Evolutionary conservation across 2,888 invertebrate genomes (phyloP).

Genomic region (Microchrysa polita): DNA sequence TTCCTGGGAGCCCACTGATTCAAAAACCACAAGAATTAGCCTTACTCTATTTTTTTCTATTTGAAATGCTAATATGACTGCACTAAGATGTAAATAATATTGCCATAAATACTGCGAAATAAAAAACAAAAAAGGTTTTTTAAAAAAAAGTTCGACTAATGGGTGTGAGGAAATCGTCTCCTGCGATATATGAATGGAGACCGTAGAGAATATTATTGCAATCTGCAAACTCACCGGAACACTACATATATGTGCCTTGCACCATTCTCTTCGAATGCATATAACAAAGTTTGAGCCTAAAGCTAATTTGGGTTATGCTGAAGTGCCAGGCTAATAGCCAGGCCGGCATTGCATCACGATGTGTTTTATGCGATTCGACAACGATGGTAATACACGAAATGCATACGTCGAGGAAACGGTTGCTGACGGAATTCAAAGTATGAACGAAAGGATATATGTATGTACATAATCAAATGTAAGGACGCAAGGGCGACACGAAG

Average conservation of each 20-base stretch:
- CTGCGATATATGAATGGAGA: neutral
- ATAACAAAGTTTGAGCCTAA: conserved; percentile 48
- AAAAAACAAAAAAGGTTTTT: conserved; percentile 8
- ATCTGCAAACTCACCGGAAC: conserved; percentile 31
- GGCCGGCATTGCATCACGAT: neutral
- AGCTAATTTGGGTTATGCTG: conserved; percentile 49
- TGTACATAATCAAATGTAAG: conserved; percentile 27
- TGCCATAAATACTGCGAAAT: conserved; percentile 25
- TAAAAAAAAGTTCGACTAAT: conserved; percentile 2
- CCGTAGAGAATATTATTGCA: conserved; percentile 29
- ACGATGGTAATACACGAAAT: too few relatives aligned
- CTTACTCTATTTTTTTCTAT: too few relatives aligned
- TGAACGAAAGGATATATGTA: conserved; percentile 16
- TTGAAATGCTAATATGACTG: too few relatives aligned
- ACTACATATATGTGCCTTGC: conserved; percentile 20
- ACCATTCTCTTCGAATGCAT: conserved; percentile 24
- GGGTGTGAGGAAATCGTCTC: conserved; percentile 24
- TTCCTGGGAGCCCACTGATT: too few relatives aligned
- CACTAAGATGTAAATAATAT: conserved; percentile 38
- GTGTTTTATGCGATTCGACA: too few relatives aligned
- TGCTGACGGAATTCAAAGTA: neutral
- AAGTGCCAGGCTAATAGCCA: conserved; percentile 24
- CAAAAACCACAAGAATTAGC: too few relatives aligned
- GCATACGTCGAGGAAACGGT: neutral
- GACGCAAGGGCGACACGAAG: conserved; percentile 35